Percentiles rank a stretch among this genome's conserved stretches.
Evolutionary conservation across 2,888 invertebrate species (phyloP).

Genomic region (Amphipyra berbera): DNA sequence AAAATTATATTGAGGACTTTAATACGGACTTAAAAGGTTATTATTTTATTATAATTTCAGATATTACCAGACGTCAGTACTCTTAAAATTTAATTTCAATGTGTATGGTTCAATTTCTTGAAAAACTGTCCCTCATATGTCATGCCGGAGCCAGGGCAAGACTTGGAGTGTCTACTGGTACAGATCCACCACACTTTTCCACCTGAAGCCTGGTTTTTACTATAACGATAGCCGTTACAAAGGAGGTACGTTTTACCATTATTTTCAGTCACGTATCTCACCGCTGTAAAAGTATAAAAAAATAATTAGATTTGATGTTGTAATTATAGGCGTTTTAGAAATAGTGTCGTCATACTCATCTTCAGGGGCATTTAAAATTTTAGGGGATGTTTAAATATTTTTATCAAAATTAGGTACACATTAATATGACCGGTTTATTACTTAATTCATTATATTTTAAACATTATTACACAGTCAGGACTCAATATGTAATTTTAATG

Average conservation of each 20-base stretch:
- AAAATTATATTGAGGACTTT: too few species aligned
- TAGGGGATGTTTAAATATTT: too few species aligned
- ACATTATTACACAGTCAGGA: too few species aligned
- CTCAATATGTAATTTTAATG: constrained; percentile 6
- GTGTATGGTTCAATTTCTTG: constrained; percentile 28
- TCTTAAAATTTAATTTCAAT: constrained; percentile 2
- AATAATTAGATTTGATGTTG: too few species aligned
- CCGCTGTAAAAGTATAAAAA: constrained; percentile 8
- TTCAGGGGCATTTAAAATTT: too few species aligned
- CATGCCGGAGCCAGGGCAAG: constrained; percentile 43
- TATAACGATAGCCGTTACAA: constrained; percentile 45
- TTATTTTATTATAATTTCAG: too few species aligned
- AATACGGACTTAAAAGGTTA: too few species aligned
- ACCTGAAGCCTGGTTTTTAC: constrained; percentile 34
- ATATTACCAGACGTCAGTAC: background rate
- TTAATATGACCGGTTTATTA: too few species aligned
- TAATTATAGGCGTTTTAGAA: too few species aligned
- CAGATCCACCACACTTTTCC: constrained; percentile 57
- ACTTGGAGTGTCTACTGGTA: constrained; percentile 22
- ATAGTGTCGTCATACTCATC: too few species aligned
- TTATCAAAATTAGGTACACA: too few species aligned
- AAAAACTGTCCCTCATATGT: constrained; percentile 17
- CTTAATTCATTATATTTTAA: too few species aligned
- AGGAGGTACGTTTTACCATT: constrained; percentile 30
- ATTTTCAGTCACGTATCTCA: constrained; percentile 18